Conservation (phyloP, 2,888 invertebrate species). For the Neoascia interrupta region DNA sequence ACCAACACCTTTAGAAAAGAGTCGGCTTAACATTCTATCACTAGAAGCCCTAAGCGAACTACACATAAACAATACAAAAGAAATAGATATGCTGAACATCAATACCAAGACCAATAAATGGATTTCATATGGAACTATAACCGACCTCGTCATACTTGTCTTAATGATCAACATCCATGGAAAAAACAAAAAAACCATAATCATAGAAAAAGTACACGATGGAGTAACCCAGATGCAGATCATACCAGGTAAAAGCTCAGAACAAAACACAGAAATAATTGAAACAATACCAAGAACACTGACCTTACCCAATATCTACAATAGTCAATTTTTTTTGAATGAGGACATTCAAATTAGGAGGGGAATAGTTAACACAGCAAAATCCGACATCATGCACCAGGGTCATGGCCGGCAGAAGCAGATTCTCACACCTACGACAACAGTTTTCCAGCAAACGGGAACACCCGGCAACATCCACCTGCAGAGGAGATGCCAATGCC, state of each 20-base stretch:
- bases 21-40: slow-evolving; percentile 2
- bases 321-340: slow-evolving; percentile 2
- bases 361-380: slow-evolving; percentile 2
- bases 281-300: too few relatives aligned
- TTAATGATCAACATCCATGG: background rate
- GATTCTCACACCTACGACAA: too few relatives aligned
- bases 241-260: too few relatives aligned
- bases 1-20: slow-evolving; percentile 16
- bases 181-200: too few relatives aligned
- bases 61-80: slow-evolving; percentile 3
- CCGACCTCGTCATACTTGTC: background rate
- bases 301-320: slow-evolving; percentile 8
- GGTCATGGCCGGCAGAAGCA: too few relatives aligned
- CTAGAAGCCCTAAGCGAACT: slow-evolving; percentile 3
- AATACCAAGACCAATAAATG: too few relatives aligned
- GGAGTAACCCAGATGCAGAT: background rate
- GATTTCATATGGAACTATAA: background rate
- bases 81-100: background rate
- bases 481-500: too few relatives aligned
- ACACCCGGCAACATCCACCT: too few relatives aligned
- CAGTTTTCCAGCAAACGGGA: too few relatives aligned
- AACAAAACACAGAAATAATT: too few relatives aligned
- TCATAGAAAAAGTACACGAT: background rate
- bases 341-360: slow-evolving; percentile 12
- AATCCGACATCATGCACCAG: too few relatives aligned